Conservation (phyloP, 2,888 invertebrate genomes). For the Drosophila hamatofila region DNA sequence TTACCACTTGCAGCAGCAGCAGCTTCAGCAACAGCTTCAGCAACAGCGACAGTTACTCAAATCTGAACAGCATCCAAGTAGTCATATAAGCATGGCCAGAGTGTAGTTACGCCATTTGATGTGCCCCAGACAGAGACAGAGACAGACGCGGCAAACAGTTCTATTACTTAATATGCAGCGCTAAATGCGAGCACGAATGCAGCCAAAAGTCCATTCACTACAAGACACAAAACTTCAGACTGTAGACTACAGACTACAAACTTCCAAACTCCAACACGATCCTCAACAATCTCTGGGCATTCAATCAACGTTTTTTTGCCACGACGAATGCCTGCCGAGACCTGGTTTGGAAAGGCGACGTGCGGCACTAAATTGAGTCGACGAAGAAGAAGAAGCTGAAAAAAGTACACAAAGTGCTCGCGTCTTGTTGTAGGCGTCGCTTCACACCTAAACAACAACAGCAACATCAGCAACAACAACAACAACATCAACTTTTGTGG, state of each 20-base stretch:
- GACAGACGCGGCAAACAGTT: constrained; percentile 65
- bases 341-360: constrained; percentile 68
- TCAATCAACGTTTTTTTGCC: constrained; percentile 67
- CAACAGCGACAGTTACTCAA: constrained; percentile 26
- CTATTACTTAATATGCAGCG: constrained; percentile 78
- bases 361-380: constrained; percentile 29
- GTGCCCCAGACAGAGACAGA: constrained; percentile 16
- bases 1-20: constrained; percentile 51
- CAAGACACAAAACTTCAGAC: constrained; percentile 1
- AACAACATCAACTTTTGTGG: constrained; percentile 12
- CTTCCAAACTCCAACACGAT: constrained; percentile 9
- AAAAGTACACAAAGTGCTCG: constrained; percentile 39
- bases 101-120: constrained; percentile 57
- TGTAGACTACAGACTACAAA: background rate
- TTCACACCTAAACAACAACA: constrained; percentile 56
- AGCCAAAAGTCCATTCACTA: constrained; percentile 44
- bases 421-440: constrained; percentile 29
- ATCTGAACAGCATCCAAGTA: constrained; percentile 39
- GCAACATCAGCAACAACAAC: background rate
- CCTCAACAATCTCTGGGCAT: constrained; percentile 48
- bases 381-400: background rate
- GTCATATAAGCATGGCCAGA: constrained; percentile 23
- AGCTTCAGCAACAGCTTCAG: constrained; percentile 1
- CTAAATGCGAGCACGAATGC: constrained; percentile 73
- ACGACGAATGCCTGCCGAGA: constrained; percentile 61